Base-by-base conservation (phyloP, 2,888 invertebrate species). In the Drosophila infuscata region DNA sequence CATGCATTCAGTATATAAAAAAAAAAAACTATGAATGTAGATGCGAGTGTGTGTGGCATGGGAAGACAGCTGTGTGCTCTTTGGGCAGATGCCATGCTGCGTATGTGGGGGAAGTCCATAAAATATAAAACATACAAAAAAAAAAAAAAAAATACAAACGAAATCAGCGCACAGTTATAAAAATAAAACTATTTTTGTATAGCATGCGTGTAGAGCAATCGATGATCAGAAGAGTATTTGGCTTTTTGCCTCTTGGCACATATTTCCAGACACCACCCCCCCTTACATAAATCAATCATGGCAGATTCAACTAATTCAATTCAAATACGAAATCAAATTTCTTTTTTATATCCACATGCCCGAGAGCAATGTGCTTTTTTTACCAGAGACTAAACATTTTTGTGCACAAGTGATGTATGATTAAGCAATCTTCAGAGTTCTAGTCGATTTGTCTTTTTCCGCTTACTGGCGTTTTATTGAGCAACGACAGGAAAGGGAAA, bases 381-480 rank as follows among this genome's bases (percentile, higher is more conserved):
- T 53, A 20, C 35, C 36, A 53, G 15, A 43, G n/a, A 35, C 17
- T 43, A 38, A 62, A 58, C 43, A 41, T 49, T 59, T 54, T 54
- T 25, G 17, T 66, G 63, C 56, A 32, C 67, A 35, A 33, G 33
- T 59, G 38, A 57, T 25, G 48, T 60, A 29, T 43, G 56, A 38
- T 15, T 46, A 36, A 9, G 38, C 41, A 33, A 17, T 36, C 70
- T 58, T 65, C 29, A 38, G 58, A 87, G 86, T 92, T 93, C 92
- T 90, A 88, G 93, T 93, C 91, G 92, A 93, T 93, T 92, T 93
- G 93, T 93, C 93, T 93, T 93, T 93, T 93, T 93, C 93, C 93
- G 93, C 93, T 93, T 93, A 93, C 93, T 93, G 93, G 89, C 93
- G 93, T 93, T 93, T 87, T 88, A 30, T 88, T 90, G 74, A 88